A percentile compares a stretch with the other conserved stretches of the same genome.
Evolutionary conservation across 2,888 invertebrate genomes (phyloP).

Genomic region (Hypena proboscidalis): DNA sequence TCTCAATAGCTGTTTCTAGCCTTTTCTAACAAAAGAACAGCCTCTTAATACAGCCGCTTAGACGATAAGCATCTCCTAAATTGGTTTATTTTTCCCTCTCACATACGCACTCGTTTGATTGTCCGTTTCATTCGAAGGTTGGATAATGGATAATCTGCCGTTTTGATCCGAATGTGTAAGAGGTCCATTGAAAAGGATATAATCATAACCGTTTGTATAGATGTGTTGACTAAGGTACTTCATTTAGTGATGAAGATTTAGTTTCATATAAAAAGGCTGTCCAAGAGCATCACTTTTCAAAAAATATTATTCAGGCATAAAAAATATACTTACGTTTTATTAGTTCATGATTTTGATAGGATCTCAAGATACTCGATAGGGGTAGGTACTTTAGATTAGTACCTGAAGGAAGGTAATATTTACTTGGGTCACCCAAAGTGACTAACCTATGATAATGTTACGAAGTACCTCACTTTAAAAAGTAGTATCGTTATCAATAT

Average conservation of each 20-base stretch:
- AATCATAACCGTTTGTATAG: constrained; percentile 31
- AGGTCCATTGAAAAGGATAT: constrained; percentile 17
- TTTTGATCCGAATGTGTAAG: constrained; percentile 8
- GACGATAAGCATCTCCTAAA: constrained; percentile 26
- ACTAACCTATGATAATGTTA: no score
- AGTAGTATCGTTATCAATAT: no score
- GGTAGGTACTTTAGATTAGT: no score
- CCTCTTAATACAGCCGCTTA: constrained; percentile 8
- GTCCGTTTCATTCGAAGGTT: constrained; percentile 9
- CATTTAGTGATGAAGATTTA: constrained; percentile 16
- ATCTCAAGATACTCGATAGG: no score
- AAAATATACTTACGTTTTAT: no score
- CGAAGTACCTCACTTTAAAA: no score
- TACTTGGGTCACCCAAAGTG: no score
- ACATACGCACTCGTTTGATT: constrained; percentile 8
- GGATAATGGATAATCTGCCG: constrained; percentile 6
- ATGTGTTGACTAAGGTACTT: constrained; percentile 33
- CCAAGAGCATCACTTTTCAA: no score
- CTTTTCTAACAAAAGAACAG: constrained; percentile 6
- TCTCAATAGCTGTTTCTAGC: background rate
- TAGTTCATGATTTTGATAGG: no score
- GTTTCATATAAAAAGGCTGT: no score
- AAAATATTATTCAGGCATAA: no score
- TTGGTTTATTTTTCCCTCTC: constrained; percentile 5
- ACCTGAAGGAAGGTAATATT: no score